Evolutionary conservation across 1,140 invertebrate species (phyloP), one percentile per base, ranked within the genome.

Genomic region (Dreissena polymorpha): DNA sequence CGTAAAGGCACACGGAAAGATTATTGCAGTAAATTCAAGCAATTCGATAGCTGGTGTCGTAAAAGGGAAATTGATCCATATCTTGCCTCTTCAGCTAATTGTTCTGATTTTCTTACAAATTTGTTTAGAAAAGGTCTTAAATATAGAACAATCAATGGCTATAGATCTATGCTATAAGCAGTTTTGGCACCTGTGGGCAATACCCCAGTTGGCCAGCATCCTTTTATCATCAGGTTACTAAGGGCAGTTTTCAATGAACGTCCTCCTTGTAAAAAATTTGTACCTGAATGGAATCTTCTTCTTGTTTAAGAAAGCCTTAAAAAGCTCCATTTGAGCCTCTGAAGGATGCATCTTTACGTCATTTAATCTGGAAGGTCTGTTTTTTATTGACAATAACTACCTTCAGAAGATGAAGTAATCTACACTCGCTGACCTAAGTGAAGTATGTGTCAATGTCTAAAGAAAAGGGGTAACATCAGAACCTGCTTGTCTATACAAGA

Each of bases 221-320:
- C 63, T 13, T 49, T 23, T 21, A 27, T 72, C 2, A 72, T 72
- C 50, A 39, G 50, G 23, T 16, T 81, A 16, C 23, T 23, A 51
- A 72, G n/a, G 69, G 69, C 8, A n/a, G 39, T 81, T 1, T 81
- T 65, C 23, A 69, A 79, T 70, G 63, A 68, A 60, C 12, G 72
- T 14, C 72, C 72, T 25, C 72, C 72, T 68, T 53, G 39, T 10
- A 75, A 63, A 63, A 60, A 63, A 63, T 13, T 75, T 10, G 29
- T 63, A n/a, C 72, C 72, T 75, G 72, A 75, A 57, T 83, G 76
- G 81, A 67, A 86, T 79, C 75, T 83, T 75, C 72, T 50, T 72
- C 29, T 75, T 63, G 55, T 75, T 75, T 49, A 60, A 75, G 72
- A 13, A 27, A 55, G 12, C 8, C 57, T 75, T 21, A 75, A 53